Evolutionary conservation across 2,797 vertebrate species (phyloP), one percentile per base, ranked within the genome.

Genomic region (Falco columbarius): DNA sequence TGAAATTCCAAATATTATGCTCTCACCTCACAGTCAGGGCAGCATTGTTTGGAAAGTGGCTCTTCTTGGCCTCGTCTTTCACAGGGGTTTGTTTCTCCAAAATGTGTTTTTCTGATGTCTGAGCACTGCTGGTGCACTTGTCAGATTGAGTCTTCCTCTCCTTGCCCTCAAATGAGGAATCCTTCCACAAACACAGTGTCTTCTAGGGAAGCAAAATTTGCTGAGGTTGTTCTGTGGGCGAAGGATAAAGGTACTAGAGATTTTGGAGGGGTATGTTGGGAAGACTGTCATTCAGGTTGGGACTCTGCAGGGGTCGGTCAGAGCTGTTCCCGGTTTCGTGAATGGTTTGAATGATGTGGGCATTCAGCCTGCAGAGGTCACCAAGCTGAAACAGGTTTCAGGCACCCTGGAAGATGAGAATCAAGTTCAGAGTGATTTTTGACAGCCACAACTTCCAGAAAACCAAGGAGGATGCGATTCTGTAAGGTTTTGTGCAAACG

Each of bases 291-390:
- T 24, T 58, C 16, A 29, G 62, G 22, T 1, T 70, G 44, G 30
- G 49, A 42, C 19, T 44, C 51, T n/a, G 12, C 38, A 62, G 21
- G 6, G 13, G 20, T 72, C n/a, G 86, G 10, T 79, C 58, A 74
- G 16, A 65, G 16, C 10, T 72, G 8, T 30, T 88, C 15, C 21
- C 20, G 81, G 1, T 67, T 73, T 71, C 51, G 21, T 30, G 6
- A 58, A 24, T 1, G 1, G 59, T 49, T 88, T 0, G 1, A 83
- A 54, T n/a, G 68, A 51, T 1, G 65, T 38, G 38, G 70, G 34
- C 29, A 47, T 89, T 86, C 55, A 80, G 73, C 88, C 90, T 96
- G 81, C 86, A 94, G 88, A 75, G 72, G 86, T 86, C 90, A 95
- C 70, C 83, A 93, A 70, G 67, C 75, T 49, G 66, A 94, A 90